Evolutionary conservation across 2,113 vertebrate species (phyloP).

Genomic region (Campylomormyrus numenius): DNA sequence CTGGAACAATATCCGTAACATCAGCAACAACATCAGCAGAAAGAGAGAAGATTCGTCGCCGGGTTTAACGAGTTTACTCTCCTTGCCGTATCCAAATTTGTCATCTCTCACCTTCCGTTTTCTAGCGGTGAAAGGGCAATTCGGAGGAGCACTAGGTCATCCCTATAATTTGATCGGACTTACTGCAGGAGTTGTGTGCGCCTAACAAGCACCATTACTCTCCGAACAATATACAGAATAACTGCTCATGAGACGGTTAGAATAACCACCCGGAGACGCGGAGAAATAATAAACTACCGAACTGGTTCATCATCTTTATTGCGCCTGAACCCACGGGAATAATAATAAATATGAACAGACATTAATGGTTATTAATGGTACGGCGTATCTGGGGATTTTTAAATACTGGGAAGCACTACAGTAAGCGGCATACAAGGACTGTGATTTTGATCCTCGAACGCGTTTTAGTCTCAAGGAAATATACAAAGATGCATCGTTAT

Average conservation of each 20-base stretch:
- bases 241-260: slow-evolving; percentile 41
- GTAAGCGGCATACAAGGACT: background rate
- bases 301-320: background rate
- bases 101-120: slow-evolving; percentile 18
- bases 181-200: slow-evolving; percentile 63
- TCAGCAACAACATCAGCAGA: slow-evolving; percentile 39
- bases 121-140: slow-evolving; percentile 44
- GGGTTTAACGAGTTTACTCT: slow-evolving; percentile 58
- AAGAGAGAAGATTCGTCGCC: slow-evolving; percentile 35
- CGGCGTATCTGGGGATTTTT: slow-evolving; percentile 29
- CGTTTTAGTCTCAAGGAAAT: slow-evolving; percentile 28
- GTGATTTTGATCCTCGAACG: background rate
- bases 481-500: slow-evolving; percentile 58
- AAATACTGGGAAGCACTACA: slow-evolving; percentile 1
- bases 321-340: background rate
- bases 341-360: slow-evolving; percentile 48
- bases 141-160: slow-evolving; percentile 55
- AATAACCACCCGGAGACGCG: slow-evolving; percentile 24
- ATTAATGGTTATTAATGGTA: slow-evolving; percentile 38
- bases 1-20: slow-evolving; percentile 45
- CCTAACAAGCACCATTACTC: slow-evolving; percentile 39
- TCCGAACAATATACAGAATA: slow-evolving; percentile 56
- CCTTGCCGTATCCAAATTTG: slow-evolving; percentile 19
- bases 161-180: slow-evolving; percentile 39
- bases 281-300: background rate